Evolutionary conservation across 2,113 vertebrate species (phyloP), one percentile per base, ranked within the genome.

Genomic region (Malaclemys terrapin): DNA sequence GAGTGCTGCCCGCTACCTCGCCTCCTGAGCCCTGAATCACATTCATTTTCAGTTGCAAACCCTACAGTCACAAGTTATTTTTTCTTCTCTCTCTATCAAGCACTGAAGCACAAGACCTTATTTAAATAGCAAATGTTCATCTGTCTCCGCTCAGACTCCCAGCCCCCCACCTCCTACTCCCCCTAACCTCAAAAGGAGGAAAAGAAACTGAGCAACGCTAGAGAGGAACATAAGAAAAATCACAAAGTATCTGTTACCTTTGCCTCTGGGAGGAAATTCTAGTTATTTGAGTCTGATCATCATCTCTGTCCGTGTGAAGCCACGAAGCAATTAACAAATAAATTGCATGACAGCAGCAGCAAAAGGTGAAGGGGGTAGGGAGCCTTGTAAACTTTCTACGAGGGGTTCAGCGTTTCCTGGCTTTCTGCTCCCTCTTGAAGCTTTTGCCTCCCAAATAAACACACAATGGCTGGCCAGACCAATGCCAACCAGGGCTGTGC

Each of bases 161-260:
- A 62, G 54, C 62, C 49, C 53, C 50, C 84, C 87, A 59, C 1
- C 1, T 82, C 0, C 2, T 10, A 20, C 25, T 91, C 57, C 17
- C 6, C 22, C 88, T 85, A 0, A 0, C 8, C 17, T 16, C 29
- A 0, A 5, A 35, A 85, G 57, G 54, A 80, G 80, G 72, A 88
- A 87, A 16, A 93, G 82, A 94, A 93, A 94, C 49, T 22, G 85
- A 78, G 22, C 31, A 80, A 59, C 10, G 38, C 2, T 27, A 93
- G 57, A 90, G 93, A 88, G 4, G 54, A 82, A 81, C 50, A 69
- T 50, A 83, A n/a, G 17, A 82, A 19, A 92, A 96, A 79, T 20
- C 62, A 76, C 62, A 82, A 94, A 96, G n/a, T 2, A 59, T 65
- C 87, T 69, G 38, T 96, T 96, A 96, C 94, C 95, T 97, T 95